phyloP scores from a whole-genome alignment of 2,888 invertebrate genomes.

The Nebria salina region DNA sequence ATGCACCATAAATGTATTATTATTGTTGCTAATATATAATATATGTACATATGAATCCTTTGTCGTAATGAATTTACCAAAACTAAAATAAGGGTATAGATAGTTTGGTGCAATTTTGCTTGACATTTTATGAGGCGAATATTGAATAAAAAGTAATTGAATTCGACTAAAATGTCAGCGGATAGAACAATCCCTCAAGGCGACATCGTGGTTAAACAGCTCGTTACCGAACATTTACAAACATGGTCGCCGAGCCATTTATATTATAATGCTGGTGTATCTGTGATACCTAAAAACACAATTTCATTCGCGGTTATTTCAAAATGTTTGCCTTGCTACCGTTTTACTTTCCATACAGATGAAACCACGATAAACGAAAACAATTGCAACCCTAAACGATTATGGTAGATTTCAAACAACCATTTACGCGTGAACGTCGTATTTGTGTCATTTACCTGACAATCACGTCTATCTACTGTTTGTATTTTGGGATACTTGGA shows the following conservation, averaged over 20 bases:
- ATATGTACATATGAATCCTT: not conserved
- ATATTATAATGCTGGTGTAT: slow-evolving; percentile 30
- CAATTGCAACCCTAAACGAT: slow-evolving; percentile 36
- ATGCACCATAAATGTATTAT: not conserved
- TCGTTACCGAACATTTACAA: slow-evolving; percentile 17
- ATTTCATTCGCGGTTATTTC: not conserved
- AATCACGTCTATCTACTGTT: not conserved
- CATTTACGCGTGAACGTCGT: not conserved
- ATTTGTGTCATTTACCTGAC: not conserved
- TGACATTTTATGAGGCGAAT: not conserved
- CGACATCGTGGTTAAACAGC: slow-evolving; percentile 17
- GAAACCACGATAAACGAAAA: slow-evolving; percentile 29
- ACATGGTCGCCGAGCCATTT: slow-evolving; percentile 23
- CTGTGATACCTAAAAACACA: not conserved
- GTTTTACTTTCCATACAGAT: slow-evolving; percentile 19
- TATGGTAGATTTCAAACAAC: slow-evolving; percentile 35
- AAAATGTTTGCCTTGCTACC: not conserved
- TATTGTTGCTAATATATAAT: not conserved
- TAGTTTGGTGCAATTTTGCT: not conserved
- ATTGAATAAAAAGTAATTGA: slow-evolving; percentile 39
- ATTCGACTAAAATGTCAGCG: not conserved
- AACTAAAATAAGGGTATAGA: not conserved
- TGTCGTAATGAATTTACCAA: too few relatives aligned
- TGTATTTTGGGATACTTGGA: not conserved
- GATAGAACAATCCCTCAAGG: not conserved